Conservation (phyloP, 1,140 invertebrate genomes). For the Brachionus sp. region DNA sequence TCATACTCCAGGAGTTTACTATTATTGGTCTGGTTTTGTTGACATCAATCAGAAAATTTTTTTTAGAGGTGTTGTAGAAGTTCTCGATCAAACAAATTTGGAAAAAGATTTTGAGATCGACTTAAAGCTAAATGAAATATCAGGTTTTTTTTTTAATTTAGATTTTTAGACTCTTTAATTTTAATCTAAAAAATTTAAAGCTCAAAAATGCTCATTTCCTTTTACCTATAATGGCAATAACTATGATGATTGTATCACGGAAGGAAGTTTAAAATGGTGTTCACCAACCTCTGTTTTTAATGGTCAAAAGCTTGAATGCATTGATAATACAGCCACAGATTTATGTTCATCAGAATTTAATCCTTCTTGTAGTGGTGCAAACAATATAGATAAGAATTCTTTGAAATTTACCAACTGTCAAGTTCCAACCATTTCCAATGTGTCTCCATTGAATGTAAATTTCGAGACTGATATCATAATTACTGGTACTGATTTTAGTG, state of each 20-base stretch:
- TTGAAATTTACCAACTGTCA: conserved; percentile 49
- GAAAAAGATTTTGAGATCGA: conserved; percentile 41
- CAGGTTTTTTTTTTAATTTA: background rate
- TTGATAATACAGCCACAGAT: background rate
- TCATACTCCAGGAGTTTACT: conserved; percentile 49
- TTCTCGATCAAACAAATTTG: conserved; percentile 45
- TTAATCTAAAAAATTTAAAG: background rate
- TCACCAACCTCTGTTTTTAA: conserved; percentile 16
- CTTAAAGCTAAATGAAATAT: background rate
- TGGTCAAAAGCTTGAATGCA: conserved; percentile 21
- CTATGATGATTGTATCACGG: background rate
- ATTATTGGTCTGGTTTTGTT: conserved; percentile 51
- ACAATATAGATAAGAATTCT: conserved; percentile 9
- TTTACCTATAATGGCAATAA: background rate
- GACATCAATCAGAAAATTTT: conserved; percentile 48
- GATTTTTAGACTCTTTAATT: background rate
- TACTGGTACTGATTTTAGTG: conserved; percentile 48
- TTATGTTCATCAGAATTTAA: background rate
- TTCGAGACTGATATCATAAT: conserved; percentile 47
- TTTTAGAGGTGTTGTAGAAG: conserved; percentile 50
- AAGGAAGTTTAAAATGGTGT: background rate
- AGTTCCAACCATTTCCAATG: conserved; percentile 48
- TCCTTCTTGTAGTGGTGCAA: conserved; percentile 18
- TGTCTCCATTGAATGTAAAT: conserved; percentile 48
- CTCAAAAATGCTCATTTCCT: conserved; percentile 43